Evolutionary conservation across 2,888 invertebrate genomes (phyloP).

Genomic region (Xylocampa areola): DNA sequence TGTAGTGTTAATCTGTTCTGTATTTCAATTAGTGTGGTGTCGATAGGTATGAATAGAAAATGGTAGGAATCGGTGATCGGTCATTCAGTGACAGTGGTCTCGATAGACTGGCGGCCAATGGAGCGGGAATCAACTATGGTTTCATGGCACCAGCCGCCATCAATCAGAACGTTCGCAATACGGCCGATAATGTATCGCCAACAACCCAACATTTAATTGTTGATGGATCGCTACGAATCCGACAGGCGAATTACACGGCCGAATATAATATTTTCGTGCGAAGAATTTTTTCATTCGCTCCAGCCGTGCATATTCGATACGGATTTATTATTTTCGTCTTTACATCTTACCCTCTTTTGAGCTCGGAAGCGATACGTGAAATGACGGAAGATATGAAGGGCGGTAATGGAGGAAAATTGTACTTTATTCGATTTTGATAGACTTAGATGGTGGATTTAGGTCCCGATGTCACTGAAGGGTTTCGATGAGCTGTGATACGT

Average conservation of each 20-base stretch:
- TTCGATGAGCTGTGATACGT: constrained; percentile 63
- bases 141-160: constrained; percentile 78
- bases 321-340: constrained; percentile 89
- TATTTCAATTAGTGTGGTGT: constrained; percentile 61
- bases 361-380: constrained; percentile 88
- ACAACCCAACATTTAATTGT: constrained; percentile 86
- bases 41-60: constrained; percentile 66
- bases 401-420: constrained; percentile 89
- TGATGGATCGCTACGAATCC: constrained; percentile 81
- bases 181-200: constrained; percentile 85
- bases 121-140: constrained; percentile 71
- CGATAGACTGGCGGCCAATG: constrained; percentile 72
- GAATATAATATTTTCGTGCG: constrained; percentile 60
- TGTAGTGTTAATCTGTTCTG: constrained; percentile 49
- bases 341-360: constrained; percentile 84
- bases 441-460: constrained; percentile 85
- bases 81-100: constrained; percentile 78
- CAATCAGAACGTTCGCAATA: constrained; percentile 84
- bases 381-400: constrained; percentile 88
- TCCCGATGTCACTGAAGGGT: constrained; percentile 78
- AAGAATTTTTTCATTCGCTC: constrained; percentile 76
- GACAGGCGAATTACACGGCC: constrained; percentile 77
- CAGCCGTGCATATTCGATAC: constrained; percentile 85
- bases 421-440: constrained; percentile 89
- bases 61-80: constrained; percentile 70